A percentile compares a stretch with the other conserved stretches of the same genome.
These are phyloP conservation scores for Tenualosa thibaudeaui DNA, from an alignment of 2,797 vertebrate species.

Conservation along the genomic window DNA sequence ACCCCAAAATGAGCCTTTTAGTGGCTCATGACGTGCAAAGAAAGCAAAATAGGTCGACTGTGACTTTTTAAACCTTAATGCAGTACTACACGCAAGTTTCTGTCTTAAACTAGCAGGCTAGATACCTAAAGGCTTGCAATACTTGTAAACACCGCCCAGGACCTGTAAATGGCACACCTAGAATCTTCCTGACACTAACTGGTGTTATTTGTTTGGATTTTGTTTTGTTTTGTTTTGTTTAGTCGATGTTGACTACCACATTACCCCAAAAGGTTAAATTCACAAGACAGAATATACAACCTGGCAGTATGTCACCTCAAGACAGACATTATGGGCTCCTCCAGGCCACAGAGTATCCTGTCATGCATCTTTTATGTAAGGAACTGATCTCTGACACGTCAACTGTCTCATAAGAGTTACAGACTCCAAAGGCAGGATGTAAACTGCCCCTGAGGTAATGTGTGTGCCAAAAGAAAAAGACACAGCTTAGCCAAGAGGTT, in stretches of 20 bases:
- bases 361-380: background rate
- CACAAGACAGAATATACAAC: background rate
- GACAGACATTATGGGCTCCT: background rate
- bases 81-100: background rate
- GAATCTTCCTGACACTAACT: no score
- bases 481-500: background rate
- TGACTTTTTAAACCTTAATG: background rate
- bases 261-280: background rate
- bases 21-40: background rate
- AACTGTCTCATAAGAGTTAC: constrained; percentile 25
- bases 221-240: no score
- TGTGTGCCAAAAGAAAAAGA: constrained; percentile 12
- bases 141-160: no score
- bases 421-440: constrained; percentile 16
- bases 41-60: background rate
- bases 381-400: background rate
- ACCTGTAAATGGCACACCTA: no score
- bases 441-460: constrained; percentile 25
- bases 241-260: background rate
- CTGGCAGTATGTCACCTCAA: background rate
- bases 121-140: no score
- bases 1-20: background rate
- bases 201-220: no score
- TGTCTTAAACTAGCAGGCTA: no score
- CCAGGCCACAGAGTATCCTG: background rate